Conservation (phyloP, 2,888 invertebrate genomes). For the Cheilosia urbana region DNA sequence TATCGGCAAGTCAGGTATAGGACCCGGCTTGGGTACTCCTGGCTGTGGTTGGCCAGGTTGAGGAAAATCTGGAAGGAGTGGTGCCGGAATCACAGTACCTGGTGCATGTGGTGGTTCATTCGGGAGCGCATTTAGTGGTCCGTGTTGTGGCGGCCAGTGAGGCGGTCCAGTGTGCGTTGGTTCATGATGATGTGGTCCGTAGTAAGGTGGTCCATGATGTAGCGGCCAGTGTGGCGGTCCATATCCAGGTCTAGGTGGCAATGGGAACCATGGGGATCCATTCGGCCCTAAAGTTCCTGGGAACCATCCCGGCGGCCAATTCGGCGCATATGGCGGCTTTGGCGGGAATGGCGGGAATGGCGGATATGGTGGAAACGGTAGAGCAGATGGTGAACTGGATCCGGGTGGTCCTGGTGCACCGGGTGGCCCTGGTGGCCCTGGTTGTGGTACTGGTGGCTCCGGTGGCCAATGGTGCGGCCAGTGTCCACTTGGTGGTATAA, state of each 20-base stretch:
- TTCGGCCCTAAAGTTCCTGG: neutral
- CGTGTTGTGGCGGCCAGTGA: neutral
- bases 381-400: neutral
- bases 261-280: neutral
- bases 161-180: neutral
- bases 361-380: neutral
- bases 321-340: slow-evolving; percentile 2
- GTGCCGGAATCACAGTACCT: neutral
- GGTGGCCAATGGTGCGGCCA: neutral
- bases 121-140: neutral
- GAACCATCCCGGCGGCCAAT: slow-evolving; percentile 1
- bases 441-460: neutral
- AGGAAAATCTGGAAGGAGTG: neutral
- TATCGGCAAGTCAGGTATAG: neutral
- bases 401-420: slow-evolving; percentile 9
- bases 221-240: neutral
- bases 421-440: neutral
- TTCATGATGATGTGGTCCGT: neutral
- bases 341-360: slow-evolving; percentile 6
- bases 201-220: neutral
- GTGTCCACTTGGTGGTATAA: neutral
- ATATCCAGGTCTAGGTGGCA: neutral
- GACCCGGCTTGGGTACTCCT: neutral
- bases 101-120: neutral
- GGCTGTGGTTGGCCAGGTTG: neutral